These are phyloP conservation scores for Ditula angustiorana DNA, from an alignment of 2,888 invertebrate species.

Conservation along the genomic window DNA sequence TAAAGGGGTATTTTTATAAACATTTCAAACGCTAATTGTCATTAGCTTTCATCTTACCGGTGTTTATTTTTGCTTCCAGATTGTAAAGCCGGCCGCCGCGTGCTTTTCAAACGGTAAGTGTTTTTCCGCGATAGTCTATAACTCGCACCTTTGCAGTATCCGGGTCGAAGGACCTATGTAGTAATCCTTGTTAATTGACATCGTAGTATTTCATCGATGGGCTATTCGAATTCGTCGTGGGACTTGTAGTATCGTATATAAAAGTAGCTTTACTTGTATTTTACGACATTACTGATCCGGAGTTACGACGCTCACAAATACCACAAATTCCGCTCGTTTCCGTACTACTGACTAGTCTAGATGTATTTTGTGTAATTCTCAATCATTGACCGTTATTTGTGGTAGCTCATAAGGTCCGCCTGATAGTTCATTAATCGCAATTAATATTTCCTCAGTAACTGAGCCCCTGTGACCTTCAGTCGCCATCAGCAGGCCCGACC, in stretches of 20 bases:
- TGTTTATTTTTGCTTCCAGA: slow-evolving; percentile 52
- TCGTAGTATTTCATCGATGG: background rate
- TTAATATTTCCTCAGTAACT: background rate
- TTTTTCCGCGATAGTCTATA: background rate
- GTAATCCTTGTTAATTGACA: slow-evolving; percentile 6
- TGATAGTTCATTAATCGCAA: background rate
- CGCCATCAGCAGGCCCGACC: background rate
- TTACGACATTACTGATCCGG: no score
- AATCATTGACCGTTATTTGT: background rate
- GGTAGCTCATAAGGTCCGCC: background rate
- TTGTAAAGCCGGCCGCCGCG: slow-evolving; percentile 35
- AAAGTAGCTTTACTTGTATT: no score
- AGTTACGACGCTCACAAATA: no score
- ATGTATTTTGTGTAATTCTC: background rate
- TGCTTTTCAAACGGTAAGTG: slow-evolving; percentile 31
- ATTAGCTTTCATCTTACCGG: slow-evolving; percentile 32
- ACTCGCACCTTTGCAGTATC: background rate
- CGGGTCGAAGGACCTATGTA: slow-evolving; percentile 9
- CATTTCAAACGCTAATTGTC: slow-evolving; percentile 23
- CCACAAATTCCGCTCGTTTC: background rate
- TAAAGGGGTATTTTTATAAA: slow-evolving; percentile 33
- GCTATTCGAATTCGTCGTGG: background rate
- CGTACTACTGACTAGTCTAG: background rate
- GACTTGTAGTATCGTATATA: no score
- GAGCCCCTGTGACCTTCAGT: background rate